Evolutionary conservation across 2,797 vertebrate genomes (phyloP).

Genomic region (Protosalanx chinensis): DNA sequence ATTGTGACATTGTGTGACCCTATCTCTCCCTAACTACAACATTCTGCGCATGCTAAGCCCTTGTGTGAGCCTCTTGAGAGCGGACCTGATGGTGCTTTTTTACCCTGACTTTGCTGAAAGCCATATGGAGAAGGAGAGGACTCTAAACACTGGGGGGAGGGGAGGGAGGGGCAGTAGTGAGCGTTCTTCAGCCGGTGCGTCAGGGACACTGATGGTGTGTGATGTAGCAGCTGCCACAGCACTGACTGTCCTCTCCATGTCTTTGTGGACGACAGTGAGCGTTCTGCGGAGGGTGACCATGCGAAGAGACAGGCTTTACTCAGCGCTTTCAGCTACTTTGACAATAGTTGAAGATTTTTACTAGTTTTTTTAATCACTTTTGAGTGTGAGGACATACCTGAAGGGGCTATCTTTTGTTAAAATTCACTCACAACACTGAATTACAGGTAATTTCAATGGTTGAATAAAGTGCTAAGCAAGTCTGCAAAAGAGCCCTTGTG

Average conservation of each 20-base stretch:
- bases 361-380: conserved; percentile 11
- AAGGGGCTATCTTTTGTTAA: too few relatives aligned
- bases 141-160: neutral
- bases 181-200: conserved; percentile 26
- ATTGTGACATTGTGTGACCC: conserved; percentile 62
- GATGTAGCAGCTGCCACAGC: conserved; percentile 64
- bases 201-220: conserved; percentile 55
- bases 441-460: too few relatives aligned
- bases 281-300: conserved; percentile 16
- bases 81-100: conserved; percentile 51
- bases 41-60: conserved; percentile 24
- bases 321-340: conserved; percentile 27
- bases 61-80: conserved; percentile 38
- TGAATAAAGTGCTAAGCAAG: too few relatives aligned
- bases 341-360: conserved; percentile 12
- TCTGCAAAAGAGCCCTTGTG: too few relatives aligned
- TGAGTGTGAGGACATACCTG: conserved; percentile 21
- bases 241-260: conserved; percentile 44
- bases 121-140: conserved; percentile 46
- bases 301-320: conserved; percentile 31
- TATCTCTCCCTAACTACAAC: conserved; percentile 39
- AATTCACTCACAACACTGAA: too few relatives aligned
- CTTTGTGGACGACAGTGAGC: conserved; percentile 47
- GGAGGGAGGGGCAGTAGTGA: too few relatives aligned
- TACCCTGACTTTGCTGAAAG: conserved; percentile 38